phyloP scores from a whole-genome alignment of 2,113 vertebrate genomes.

The Tangachromis dhanisi region DNA sequence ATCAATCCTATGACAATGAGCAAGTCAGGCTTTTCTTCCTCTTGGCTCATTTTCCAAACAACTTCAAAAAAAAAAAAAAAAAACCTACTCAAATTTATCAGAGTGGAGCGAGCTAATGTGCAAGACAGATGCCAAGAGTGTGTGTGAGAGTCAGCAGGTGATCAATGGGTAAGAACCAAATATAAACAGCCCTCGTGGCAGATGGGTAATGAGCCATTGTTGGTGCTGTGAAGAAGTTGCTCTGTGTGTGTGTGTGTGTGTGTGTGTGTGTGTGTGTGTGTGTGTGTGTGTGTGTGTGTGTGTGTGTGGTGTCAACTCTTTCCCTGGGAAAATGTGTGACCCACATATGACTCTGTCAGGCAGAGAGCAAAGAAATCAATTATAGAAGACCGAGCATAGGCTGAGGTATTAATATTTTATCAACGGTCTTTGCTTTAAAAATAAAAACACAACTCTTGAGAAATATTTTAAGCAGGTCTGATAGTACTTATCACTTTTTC shows the following conservation, averaged over 20 bases:
- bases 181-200: conserved; percentile 42
- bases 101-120: neutral
- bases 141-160: conserved; percentile 41
- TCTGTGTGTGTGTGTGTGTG: no score
- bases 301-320: neutral
- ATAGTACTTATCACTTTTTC: neutral
- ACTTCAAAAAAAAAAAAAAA: neutral
- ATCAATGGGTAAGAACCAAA: conserved; percentile 29
- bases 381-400: conserved; percentile 47
- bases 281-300: neutral
- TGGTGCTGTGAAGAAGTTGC: neutral
- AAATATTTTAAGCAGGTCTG: conserved; percentile 10
- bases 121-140: neutral
- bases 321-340: conserved; percentile 47
- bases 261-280: no score
- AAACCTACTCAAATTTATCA: neutral
- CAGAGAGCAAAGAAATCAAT: conserved; percentile 57
- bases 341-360: conserved; percentile 51
- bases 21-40: neutral
- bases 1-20: neutral
- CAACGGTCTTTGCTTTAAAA: conserved; percentile 32
- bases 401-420: conserved; percentile 53
- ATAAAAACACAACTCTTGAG: conserved; percentile 32
- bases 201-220: conserved; percentile 53
- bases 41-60: neutral